Evolutionary conservation across 1,140 invertebrate species (phyloP).

Genomic region (Proales similis): DNA sequence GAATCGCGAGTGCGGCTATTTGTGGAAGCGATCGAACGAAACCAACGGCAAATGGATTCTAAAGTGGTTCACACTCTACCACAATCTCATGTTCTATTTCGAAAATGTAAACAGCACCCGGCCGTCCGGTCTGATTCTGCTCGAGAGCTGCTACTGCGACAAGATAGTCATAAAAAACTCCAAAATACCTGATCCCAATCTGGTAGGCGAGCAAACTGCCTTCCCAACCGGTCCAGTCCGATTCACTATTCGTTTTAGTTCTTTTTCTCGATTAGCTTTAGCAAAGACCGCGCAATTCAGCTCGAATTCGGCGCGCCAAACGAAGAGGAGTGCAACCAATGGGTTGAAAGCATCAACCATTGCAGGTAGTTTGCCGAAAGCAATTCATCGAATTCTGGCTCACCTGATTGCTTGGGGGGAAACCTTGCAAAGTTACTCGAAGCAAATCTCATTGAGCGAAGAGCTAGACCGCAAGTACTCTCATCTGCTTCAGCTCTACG

Average conservation of each 20-base stretch:
- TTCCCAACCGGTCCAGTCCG: background rate
- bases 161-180: slow-evolving; percentile 34
- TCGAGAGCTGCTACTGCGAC: slow-evolving; percentile 77
- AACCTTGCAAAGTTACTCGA: slow-evolving; percentile 71
- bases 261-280: slow-evolving; percentile 79
- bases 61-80: slow-evolving; percentile 76
- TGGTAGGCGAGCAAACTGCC: background rate
- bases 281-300: slow-evolving; percentile 73
- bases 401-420: slow-evolving; percentile 8
- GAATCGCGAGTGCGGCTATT: slow-evolving; percentile 36
- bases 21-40: slow-evolving; percentile 16
- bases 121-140: slow-evolving; percentile 72
- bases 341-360: slow-evolving; percentile 78
- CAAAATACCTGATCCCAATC: slow-evolving; percentile 8
- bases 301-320: slow-evolving; percentile 75
- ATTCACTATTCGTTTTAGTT: slow-evolving; percentile 61
- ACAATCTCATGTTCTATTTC: slow-evolving; percentile 85
- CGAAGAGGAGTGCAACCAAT: slow-evolving; percentile 75
- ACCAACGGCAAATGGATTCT: slow-evolving; percentile 27
- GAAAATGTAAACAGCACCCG: slow-evolving; percentile 66
- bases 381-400: background rate
- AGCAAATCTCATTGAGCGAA: slow-evolving; percentile 78
- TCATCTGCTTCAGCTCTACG: slow-evolving; percentile 80
- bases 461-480: slow-evolving; percentile 86
- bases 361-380: slow-evolving; percentile 62